Base-by-base conservation (phyloP, 1,140 invertebrate species). In the Chelonus insularis region DNA sequence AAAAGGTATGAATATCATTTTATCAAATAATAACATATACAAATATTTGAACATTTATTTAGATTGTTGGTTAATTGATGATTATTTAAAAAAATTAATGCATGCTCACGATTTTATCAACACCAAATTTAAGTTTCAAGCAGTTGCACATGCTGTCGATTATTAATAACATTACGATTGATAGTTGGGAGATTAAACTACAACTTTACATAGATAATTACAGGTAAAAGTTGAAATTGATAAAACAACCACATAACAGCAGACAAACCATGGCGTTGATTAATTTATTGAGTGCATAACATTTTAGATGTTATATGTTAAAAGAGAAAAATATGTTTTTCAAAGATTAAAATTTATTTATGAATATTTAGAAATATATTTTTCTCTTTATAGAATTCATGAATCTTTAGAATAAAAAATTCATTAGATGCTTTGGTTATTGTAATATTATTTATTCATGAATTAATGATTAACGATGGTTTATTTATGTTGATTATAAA, bases 1-100 rank as follows among this genome's bases (percentile, higher is more conserved):
- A 67, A 75, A 67, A 76, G 79, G 80, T 82, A 73, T 29, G 12
- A 21, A 32, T 47, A 29, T n/a, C 20, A 9, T 20, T 20, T n/a
- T 18, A 43, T 21, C 3, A 23, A 29, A 45, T 1, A 1, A 9
- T 56, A 39, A 51, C 50, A 57, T 37, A 55, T 18, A 43, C 32
- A 43, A 25, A 36, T 7, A 54, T 48, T 6, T n/a, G 14, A 45
- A 18, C 8, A 11, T 25, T 23, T n/a, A 23, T n/a, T 29, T 18
- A 2, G 14, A 16, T 16, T 16, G 5, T 43, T 16, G 14, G 3
- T 18, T 16, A 7, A 43, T 9, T 16, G 16, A 43, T 16, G 2
- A 8, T 43, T 43, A 6, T 43, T 39, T 11, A 9, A 39, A 21
- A 43, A 43, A 43, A 43, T 16, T 18, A 16, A 16, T 43, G 41